Base-by-base conservation (phyloP, 92 coral and sea anemone genomes). In the Parazoanthus darwini region DNA sequence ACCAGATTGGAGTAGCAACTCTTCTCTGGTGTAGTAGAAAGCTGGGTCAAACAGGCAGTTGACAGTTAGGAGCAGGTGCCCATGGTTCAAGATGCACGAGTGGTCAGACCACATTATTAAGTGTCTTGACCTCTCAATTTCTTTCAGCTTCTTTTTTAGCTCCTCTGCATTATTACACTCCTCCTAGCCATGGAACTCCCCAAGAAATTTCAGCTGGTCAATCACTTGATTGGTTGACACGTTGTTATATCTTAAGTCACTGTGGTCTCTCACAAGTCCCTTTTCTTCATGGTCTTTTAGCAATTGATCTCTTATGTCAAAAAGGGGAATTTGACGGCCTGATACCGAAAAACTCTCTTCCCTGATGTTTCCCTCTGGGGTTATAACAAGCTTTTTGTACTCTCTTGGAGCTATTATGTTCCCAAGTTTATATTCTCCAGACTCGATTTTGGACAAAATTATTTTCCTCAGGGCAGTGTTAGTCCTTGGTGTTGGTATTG, bases 221-320 rank as follows among this genome's bases (percentile, higher is more conserved):
- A 37, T 44, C 18, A 90, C 22, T 14, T 90, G 90, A 1, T 86
- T 58, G 8, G 13, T 2, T 29, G 90, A 35, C 90, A 86, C 86
- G 16, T 46, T 65, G 16, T 25, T 50, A 7, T 68, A 71, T 25
- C 78, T 82, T 4, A 44, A 14, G 0, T 86, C 90, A 26, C 86
- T 80, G 46, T 90, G 92, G 82, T 85, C 74, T 38, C 92, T 66
- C 0, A 78, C 90, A 29, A 86, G 73, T 38, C 88, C 84, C 25
- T 67, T 23, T 35, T 85, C 36, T 59, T 86, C 81, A n/a, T 89
- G 89, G 6, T 79, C 10, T 22, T 68, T 37, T 26, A 86, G 20
- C 1, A 68, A 36, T 20, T 66, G 70, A 13, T 67, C 56, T 33
- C 86, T 56, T 1, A 78, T 87, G 5, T 87, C 90, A 18, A 50